Percentiles rank a stretch among this genome's conserved stretches.
Evolutionary conservation across 2,113 vertebrate species (phyloP).

Genomic region (Eurystomus gularis): DNA sequence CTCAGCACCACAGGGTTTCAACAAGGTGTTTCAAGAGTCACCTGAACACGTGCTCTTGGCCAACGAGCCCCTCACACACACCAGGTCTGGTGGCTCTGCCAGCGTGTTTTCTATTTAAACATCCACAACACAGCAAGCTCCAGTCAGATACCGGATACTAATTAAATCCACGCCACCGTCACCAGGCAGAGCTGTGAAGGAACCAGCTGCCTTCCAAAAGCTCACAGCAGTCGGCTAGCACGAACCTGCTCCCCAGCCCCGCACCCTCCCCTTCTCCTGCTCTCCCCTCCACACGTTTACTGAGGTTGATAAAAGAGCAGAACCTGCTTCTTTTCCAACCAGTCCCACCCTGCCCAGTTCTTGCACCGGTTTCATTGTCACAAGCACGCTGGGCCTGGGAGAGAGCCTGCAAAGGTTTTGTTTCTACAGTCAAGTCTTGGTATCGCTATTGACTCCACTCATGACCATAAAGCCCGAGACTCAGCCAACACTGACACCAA

Average conservation of each 20-base stretch:
- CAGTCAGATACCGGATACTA: neutral
- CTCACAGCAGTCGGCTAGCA: neutral
- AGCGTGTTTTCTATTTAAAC: neutral
- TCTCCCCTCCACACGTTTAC: neutral
- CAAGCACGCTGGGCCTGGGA: neutral
- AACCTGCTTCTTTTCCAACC: neutral
- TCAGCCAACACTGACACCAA: neutral
- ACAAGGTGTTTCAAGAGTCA: neutral
- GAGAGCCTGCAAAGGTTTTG: neutral
- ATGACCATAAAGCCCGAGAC: neutral
- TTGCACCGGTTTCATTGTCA: neutral
- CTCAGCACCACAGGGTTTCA: accelerated
- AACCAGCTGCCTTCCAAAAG: neutral
- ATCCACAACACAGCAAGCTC: neutral
- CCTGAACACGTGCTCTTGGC: neutral
- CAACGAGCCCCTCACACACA: accelerated
- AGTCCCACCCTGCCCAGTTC: neutral
- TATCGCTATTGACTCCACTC: neutral
- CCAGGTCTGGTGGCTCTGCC: accelerated
- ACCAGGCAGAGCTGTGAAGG: neutral
- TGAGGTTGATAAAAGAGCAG: accelerated
- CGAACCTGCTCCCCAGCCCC: neutral
- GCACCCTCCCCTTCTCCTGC: neutral
- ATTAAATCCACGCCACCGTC: neutral
- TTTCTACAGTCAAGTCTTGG: neutral